Evolutionary conservation across 2,797 vertebrate genomes (phyloP).

Genomic region (Melopsittacus undulatus): DNA sequence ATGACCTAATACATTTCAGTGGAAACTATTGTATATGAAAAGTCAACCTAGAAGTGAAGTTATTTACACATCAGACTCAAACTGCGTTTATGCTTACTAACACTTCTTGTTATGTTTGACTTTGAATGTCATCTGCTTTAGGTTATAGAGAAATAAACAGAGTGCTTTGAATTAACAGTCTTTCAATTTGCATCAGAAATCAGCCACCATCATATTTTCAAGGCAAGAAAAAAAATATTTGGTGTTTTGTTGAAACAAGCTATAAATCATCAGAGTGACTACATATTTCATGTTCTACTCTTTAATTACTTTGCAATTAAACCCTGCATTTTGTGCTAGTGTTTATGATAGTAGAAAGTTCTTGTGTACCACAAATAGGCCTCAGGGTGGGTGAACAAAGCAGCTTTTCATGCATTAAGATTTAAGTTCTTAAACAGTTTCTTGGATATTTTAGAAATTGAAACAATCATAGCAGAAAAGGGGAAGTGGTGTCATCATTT

Average conservation of each 20-base stretch:
- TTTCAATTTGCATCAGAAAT: neutral
- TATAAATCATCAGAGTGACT: neutral
- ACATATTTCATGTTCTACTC: neutral
- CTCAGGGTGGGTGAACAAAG: neutral
- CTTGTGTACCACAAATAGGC: neutral
- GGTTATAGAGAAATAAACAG: neutral
- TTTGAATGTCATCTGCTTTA: neutral
- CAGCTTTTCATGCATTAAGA: neutral
- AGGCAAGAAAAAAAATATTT: neutral
- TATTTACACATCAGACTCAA: neutral
- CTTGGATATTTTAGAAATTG: neutral
- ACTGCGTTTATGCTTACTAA: neutral
- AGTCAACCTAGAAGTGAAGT: neutral
- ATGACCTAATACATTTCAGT: neutral
- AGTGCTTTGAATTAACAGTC: slow-evolving; percentile 19
- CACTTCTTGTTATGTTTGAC: neutral
- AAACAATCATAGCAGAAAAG: neutral
- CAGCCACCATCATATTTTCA: neutral
- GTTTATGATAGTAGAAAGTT: neutral
- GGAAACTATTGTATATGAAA: neutral
- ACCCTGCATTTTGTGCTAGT: neutral
- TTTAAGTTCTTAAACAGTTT: neutral
- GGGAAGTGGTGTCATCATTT: neutral
- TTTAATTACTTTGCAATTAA: neutral
- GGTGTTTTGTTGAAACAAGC: neutral